phyloP scores from a whole-genome alignment of 1,140 invertebrate genomes.

The Halotydeus destructor region DNA sequence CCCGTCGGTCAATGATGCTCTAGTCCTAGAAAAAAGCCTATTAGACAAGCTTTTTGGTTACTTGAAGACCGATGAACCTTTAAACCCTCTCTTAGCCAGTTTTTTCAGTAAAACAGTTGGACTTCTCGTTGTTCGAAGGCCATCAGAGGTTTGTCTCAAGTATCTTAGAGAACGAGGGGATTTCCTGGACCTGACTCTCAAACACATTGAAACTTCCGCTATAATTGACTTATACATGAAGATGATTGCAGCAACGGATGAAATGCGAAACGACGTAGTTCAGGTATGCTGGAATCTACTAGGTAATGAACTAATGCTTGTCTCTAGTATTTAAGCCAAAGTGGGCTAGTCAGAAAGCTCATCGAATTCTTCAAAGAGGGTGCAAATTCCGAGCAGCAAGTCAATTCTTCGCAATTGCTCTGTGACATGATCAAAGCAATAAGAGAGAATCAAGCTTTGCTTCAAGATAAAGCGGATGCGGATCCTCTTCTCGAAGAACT shows the following conservation, averaged over 20 bases:
- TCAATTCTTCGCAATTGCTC: slow-evolving; percentile 55
- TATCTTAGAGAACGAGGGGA: slow-evolving; percentile 64
- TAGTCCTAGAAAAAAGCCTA: slow-evolving; percentile 33
- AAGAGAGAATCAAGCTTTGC: slow-evolving; percentile 34
- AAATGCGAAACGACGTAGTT: background rate
- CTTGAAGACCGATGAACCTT: slow-evolving; percentile 55
- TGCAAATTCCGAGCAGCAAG: slow-evolving; percentile 38
- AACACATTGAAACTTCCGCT: slow-evolving; percentile 77
- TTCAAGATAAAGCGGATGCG: slow-evolving; percentile 34
- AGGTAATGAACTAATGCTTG: no score
- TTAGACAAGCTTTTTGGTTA: slow-evolving; percentile 33
- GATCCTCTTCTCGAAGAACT: slow-evolving; percentile 43
- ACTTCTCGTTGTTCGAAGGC: slow-evolving; percentile 53
- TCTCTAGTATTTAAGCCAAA: no score
- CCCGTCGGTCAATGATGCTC: slow-evolving; percentile 55
- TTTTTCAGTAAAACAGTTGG: slow-evolving; percentile 88
- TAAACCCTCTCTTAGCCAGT: slow-evolving; percentile 81
- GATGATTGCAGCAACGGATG: slow-evolving; percentile 45
- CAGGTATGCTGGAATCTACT: background rate
- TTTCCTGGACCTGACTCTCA: slow-evolving; percentile 60
- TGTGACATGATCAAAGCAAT: slow-evolving; percentile 52
- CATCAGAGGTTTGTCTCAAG: slow-evolving; percentile 45
- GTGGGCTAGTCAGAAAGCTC: slow-evolving; percentile 7
- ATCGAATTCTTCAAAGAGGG: slow-evolving; percentile 9
- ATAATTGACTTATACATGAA: slow-evolving; percentile 82